Conservation (phyloP, 2,888 invertebrate genomes). For the Cryptus armator region DNA sequence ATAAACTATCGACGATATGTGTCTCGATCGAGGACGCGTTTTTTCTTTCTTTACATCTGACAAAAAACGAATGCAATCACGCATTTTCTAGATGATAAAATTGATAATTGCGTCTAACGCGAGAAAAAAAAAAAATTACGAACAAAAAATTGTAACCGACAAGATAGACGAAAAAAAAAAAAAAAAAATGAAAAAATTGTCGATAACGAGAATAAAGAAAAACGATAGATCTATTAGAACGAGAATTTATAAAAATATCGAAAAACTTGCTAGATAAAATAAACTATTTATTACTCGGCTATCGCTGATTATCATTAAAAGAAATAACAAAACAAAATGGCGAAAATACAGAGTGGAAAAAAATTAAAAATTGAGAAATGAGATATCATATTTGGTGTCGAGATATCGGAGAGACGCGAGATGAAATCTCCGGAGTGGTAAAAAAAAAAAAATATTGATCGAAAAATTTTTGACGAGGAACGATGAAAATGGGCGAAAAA, state of each 20-base stretch:
- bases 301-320: constrained; percentile 55
- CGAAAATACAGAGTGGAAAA: neutral
- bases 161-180: constrained; percentile 13
- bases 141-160: constrained; percentile 27
- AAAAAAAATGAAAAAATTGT: too few relatives aligned
- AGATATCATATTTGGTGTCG: constrained; percentile 25
- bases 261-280: constrained; percentile 65
- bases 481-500: constrained; percentile 6
- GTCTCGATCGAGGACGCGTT: constrained; percentile 44
- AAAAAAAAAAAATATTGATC: neutral
- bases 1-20: constrained; percentile 31
- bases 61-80: constrained; percentile 21
- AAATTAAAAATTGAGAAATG: constrained; percentile 24
- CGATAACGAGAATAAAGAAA: constrained; percentile 26
- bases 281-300: constrained; percentile 67
- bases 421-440: constrained; percentile 33
- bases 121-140: constrained; percentile 23
- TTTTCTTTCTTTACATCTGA: neutral
- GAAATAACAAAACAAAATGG: constrained; percentile 29
- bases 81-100: constrained; percentile 24
- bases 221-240: constrained; percentile 21
- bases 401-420: constrained; percentile 12
- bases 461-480: neutral
- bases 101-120: constrained; percentile 38
- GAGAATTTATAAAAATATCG: constrained; percentile 63